Percentiles rank a stretch among this genome's conserved stretches.
Evolutionary conservation across 37 sponge, comb jelly and placozoan species (phyloP).

Genomic region (Agelas oroides): DNA sequence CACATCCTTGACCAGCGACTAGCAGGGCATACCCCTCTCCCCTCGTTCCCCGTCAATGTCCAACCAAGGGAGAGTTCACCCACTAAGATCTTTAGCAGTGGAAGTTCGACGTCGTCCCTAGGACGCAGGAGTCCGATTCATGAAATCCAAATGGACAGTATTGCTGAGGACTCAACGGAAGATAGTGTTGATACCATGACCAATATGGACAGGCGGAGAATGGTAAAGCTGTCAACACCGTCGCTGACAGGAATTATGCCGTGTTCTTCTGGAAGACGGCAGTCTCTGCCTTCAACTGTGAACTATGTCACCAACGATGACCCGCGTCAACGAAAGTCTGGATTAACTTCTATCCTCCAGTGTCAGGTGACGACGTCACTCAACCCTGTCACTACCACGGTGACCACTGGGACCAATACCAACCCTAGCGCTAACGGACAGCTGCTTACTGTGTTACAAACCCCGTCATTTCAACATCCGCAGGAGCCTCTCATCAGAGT

Average conservation of each 20-base stretch:
- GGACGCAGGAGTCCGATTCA: conserved; percentile 48
- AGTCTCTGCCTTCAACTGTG: not conserved
- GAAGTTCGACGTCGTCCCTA: not conserved
- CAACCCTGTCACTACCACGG: not conserved
- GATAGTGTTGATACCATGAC: conserved; percentile 1
- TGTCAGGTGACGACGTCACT: not conserved
- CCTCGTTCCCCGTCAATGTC: conserved; percentile 57
- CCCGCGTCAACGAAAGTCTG: not conserved
- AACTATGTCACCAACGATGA: too few species aligned
- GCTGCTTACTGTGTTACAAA: too few species aligned
- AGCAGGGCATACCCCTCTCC: conserved; percentile 9
- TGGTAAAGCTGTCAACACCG: not conserved
- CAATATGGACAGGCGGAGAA: too few species aligned
- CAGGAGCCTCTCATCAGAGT: too few species aligned
- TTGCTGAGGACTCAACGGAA: conserved; percentile 48
- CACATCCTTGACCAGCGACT: not conserved
- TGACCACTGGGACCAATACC: too few species aligned
- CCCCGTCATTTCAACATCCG: too few species aligned
- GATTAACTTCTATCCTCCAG: not conserved
- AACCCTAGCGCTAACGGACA: too few species aligned
- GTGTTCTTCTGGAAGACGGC: not conserved
- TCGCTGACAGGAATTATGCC: not conserved
- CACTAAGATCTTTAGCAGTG: conserved; percentile 28
- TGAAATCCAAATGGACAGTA: conserved; percentile 55
- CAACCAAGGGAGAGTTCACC: conserved; percentile 38